Evolutionary conservation across 2,113 vertebrate species (phyloP).

Genomic region (Lamprotornis superbus): DNA sequence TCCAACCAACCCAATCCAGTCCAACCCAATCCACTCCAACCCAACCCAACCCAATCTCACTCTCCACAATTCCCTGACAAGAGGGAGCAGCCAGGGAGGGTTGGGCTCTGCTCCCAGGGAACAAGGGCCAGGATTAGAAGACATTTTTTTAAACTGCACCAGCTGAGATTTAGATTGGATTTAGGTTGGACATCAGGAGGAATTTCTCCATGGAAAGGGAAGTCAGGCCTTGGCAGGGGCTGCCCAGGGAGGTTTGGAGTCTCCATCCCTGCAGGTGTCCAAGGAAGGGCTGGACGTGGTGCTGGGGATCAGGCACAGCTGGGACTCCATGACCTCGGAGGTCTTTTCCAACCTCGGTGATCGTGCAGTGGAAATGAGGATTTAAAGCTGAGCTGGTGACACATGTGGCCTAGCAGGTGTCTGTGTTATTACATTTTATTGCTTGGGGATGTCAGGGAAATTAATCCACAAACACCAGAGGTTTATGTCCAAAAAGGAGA

Average conservation of each 20-base stretch:
- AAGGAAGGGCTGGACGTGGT: neutral
- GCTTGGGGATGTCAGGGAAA: too few species aligned
- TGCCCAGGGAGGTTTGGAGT: neutral
- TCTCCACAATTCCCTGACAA: neutral
- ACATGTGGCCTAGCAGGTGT: neutral
- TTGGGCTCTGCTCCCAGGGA: neutral
- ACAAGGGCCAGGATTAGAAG: too few species aligned
- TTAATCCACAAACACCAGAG: too few species aligned
- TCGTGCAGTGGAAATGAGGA: neutral
- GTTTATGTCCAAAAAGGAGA: too few species aligned
- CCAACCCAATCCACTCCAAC: neutral
- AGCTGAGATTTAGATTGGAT: neutral
- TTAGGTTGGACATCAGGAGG: neutral
- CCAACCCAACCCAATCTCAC: accelerated
- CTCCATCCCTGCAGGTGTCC: neutral
- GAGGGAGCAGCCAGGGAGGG: neutral
- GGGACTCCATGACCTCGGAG: accelerated
- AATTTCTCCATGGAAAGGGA: neutral
- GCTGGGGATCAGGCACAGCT: neutral
- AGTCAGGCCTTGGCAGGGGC: too few species aligned
- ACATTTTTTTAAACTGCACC: neutral
- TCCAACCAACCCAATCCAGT: neutral
- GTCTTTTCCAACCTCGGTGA: neutral
- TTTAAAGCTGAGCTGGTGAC: neutral
- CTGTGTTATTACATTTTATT: neutral